Conservation (phyloP, 1,140 invertebrate genomes). For the Diachasmimorpha longicaudata region DNA sequence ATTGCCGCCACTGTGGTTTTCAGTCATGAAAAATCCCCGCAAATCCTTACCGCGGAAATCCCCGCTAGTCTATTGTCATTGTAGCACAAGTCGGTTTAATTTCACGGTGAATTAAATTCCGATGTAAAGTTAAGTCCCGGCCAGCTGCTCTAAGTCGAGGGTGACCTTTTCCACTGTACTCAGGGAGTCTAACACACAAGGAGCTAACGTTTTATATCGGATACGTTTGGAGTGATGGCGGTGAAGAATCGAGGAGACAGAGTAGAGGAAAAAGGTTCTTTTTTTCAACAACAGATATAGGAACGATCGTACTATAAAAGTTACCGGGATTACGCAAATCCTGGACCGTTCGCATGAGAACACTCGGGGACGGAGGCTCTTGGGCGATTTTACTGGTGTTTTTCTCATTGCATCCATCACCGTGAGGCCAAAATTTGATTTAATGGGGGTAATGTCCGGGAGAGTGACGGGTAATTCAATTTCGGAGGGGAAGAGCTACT, state of each 20-base stretch:
- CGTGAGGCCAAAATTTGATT: background rate
- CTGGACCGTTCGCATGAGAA: slow-evolving; percentile 28
- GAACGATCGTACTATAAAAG: slow-evolving; percentile 48
- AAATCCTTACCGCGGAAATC: slow-evolving; percentile 54
- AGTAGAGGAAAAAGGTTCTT: slow-evolving; percentile 5
- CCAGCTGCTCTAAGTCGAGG: slow-evolving; percentile 49
- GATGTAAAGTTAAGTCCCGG: slow-evolving; percentile 56
- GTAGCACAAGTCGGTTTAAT: slow-evolving; percentile 59
- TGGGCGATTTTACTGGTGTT: background rate
- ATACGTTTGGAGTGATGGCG: slow-evolving; percentile 17
- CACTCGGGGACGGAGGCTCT: background rate
- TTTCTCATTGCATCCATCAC: background rate
- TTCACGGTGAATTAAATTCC: slow-evolving; percentile 62
- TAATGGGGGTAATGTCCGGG: background rate
- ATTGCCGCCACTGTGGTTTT: background rate
- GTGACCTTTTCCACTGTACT: slow-evolving; percentile 46
- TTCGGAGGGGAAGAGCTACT: no score
- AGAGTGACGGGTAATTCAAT: no score
- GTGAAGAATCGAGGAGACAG: slow-evolving; percentile 14
- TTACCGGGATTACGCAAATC: slow-evolving; percentile 61
- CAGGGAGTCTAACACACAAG: slow-evolving; percentile 16
- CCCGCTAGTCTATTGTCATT: slow-evolving; percentile 50
- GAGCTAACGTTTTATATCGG: slow-evolving; percentile 5
- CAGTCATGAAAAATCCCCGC: slow-evolving; percentile 33
- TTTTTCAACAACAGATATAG: slow-evolving; percentile 32